Conservation (phyloP, 2,888 invertebrate species). For the Auanema freiburgensis region DNA sequence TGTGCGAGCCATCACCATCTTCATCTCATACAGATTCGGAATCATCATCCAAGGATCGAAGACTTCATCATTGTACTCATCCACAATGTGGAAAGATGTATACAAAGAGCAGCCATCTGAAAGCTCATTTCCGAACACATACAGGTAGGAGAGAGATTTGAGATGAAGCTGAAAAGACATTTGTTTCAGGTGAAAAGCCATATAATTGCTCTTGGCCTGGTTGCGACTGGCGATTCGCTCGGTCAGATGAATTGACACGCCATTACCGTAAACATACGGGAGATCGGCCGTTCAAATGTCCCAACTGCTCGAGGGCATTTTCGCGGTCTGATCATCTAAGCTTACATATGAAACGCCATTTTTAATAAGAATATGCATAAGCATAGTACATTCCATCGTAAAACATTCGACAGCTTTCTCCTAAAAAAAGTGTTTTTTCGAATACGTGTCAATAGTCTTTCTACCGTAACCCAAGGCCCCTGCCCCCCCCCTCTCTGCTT, state of each 20-base stretch:
- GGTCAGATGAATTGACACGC: constrained; percentile 50
- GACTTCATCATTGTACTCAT: constrained; percentile 44
- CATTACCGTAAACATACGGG: constrained; percentile 69
- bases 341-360: constrained; percentile 51
- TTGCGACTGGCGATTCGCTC: constrained; percentile 63
- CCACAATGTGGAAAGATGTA: constrained; percentile 59
- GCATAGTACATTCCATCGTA: no score
- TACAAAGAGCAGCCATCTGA: constrained; percentile 62
- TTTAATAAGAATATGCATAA: constrained; percentile 7
- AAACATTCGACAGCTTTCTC: no score
- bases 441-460: background rate
- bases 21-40: constrained; percentile 36
- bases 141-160: constrained; percentile 46
- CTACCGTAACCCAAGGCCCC: background rate
- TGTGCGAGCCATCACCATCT: constrained; percentile 40
- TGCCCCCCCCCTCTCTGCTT: no score
- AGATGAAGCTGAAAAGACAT: constrained; percentile 1
- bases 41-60: constrained; percentile 14
- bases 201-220: constrained; percentile 59
- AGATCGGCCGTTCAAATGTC: constrained; percentile 74
- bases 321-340: constrained; percentile 73
- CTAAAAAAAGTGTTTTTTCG: background rate
- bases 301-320: constrained; percentile 73
- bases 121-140: constrained; percentile 61
- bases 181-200: constrained; percentile 62